Percentiles rank a stretch among this genome's conserved stretches.
These are phyloP conservation scores for Rallus limicola DNA, from an alignment of 2,113 vertebrate species.

Conservation along the genomic window DNA sequence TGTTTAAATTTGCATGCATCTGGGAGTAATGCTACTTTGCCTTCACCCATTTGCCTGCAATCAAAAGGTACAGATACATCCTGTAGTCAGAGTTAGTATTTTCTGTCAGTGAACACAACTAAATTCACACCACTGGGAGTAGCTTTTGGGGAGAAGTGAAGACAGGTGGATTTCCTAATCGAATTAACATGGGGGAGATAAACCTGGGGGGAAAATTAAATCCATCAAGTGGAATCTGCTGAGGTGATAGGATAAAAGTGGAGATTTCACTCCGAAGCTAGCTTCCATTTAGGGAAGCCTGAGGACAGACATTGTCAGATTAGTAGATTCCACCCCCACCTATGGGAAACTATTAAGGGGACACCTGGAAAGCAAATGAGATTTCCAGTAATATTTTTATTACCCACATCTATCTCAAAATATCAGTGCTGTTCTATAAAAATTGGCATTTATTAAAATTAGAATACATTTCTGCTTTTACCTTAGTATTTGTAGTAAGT, in stretches of 20 bases:
- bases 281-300: neutral
- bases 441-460: neutral
- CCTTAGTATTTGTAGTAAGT: neutral
- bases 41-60: neutral
- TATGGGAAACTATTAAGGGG: neutral
- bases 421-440: neutral
- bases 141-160: neutral
- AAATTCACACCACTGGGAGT: neutral
- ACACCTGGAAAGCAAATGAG: neutral
- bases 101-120: neutral
- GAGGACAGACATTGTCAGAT: neutral
- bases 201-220: neutral
- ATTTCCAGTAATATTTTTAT: neutral
- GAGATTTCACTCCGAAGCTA: neutral
- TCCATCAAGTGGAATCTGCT: neutral
- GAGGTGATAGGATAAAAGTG: neutral
- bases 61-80: neutral
- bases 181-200: neutral
- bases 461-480: neutral
- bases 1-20: neutral
- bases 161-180: neutral
- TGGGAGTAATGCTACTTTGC: neutral
- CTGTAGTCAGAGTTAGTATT: neutral
- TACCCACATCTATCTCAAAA: neutral
- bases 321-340: neutral